Evolutionary conservation across 2,797 vertebrate genomes (phyloP), one percentile per base, ranked within the genome.

Genomic region (Liasis olivaceus): DNA sequence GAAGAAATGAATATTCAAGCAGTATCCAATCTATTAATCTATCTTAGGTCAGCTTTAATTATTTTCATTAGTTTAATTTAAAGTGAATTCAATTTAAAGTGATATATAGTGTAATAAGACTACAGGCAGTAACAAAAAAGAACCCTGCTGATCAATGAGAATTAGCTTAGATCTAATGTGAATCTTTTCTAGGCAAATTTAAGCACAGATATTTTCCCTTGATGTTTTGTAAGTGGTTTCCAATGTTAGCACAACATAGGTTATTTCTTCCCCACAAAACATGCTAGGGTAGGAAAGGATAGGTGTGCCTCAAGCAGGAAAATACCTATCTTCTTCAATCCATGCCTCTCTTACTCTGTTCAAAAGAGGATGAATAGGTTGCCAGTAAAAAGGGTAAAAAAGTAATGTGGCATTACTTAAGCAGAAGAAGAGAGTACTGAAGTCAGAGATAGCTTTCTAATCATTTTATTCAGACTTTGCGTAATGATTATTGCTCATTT

Each of bases 401-500:
- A 15, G 17, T 42, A 63, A 87, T 56, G 47, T 51, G 28, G 31
- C 36, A 59, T 17, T 54, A 26, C 26, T 13, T 20, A 90, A 51
- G 31, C 77, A 85, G 58, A 81, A 90, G 51, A 66, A 60, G 42
- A 84, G 26, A 85, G 28, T 36, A 62, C 51, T 87, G 85, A 91
- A 24, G 89, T 87, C 88, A 0, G 51, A 0, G 0, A 87, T 86
- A 0, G 0, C 87, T 95, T 94, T 96, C 95, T 97, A 95, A 96
- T 94, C 95, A 95, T 97, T 97, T 98, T 97, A 97, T 98, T 97
- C 96, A 96, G 96, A 97, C 93, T 98, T 98, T 97, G 98, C 97
- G 98, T 97, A 98, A 97, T 97, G 97, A 97, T 97, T 98, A 98
- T 98, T 98, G 98, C 98, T 98, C 97, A 97, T 97, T 97, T 98